These are phyloP conservation scores for Tachystola acroxantha DNA, from an alignment of 2,888 invertebrate species.

Conservation along the genomic window DNA sequence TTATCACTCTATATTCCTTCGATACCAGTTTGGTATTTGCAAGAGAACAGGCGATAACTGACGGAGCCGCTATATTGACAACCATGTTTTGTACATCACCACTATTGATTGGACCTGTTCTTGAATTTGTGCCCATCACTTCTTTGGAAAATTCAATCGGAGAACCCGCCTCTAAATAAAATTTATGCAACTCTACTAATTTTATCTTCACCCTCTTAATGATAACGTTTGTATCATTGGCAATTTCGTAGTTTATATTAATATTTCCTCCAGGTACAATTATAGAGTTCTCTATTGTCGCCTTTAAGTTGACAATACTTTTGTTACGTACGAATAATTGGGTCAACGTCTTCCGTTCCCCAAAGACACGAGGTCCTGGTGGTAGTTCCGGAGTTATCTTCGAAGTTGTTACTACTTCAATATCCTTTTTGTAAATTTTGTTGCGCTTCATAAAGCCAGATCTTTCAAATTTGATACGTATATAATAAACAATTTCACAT, in stretches of 20 bases:
- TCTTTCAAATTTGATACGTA: slow-evolving; percentile 35
- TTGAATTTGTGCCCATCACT: slow-evolving; percentile 22
- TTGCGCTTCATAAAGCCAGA: slow-evolving; percentile 27
- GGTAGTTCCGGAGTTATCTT: slow-evolving; percentile 23
- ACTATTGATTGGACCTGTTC: slow-evolving; percentile 19
- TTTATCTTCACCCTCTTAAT: slow-evolving; percentile 27
- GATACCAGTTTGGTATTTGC: slow-evolving; percentile 28
- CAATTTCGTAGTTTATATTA: slow-evolving; percentile 26
- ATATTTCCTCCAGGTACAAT: slow-evolving; percentile 25
- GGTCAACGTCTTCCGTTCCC: slow-evolving; percentile 28
- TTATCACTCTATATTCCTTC: slow-evolving; percentile 25
- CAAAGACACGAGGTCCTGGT: slow-evolving; percentile 24
- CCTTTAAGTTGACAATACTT: slow-evolving; percentile 28
- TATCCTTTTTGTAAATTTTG: slow-evolving; percentile 30
- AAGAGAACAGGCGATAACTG: slow-evolving; percentile 18
- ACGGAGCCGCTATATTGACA: slow-evolving; percentile 18
- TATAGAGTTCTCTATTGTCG: slow-evolving; percentile 25
- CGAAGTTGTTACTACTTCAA: slow-evolving; percentile 23
- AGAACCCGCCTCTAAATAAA: slow-evolving; percentile 18
- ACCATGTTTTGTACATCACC: slow-evolving; percentile 18
- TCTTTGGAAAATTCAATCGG: slow-evolving; percentile 12
- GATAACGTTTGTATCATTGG: slow-evolving; percentile 28
- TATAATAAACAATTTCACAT: slow-evolving; percentile 29
- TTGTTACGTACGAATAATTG: slow-evolving; percentile 26
- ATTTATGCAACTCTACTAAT: slow-evolving; percentile 23